Evolutionary conservation across 2,113 vertebrate species (phyloP).

Genomic region (Plecturocebus donacophilus): DNA sequence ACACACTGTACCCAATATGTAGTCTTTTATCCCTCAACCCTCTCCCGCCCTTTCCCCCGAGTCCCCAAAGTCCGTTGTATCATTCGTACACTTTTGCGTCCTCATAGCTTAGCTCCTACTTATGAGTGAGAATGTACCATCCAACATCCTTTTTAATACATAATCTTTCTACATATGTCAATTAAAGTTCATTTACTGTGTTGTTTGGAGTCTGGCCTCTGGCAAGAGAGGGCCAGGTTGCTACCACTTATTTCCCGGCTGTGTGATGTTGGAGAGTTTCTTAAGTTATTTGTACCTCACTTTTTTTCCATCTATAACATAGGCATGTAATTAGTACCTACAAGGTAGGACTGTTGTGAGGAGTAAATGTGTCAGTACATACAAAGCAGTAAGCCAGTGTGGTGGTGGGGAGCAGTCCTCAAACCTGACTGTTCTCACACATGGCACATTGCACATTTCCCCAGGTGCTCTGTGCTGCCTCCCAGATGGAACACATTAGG

Average conservation of each 20-base stretch:
- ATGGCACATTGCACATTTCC: rapidly evolving
- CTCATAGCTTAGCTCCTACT: too few relatives aligned
- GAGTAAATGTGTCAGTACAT: rapidly evolving
- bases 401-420: rapidly evolving
- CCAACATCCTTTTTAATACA: not conserved
- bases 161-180: not conserved
- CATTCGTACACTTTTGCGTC: too few relatives aligned
- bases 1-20: too few relatives aligned
- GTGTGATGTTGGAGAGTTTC: not conserved
- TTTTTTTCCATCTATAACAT: not conserved
- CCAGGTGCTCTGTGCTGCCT: not conserved
- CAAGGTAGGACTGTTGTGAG: not conserved
- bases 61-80: too few relatives aligned
- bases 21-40: too few relatives aligned
- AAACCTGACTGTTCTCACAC: too few relatives aligned
- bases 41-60: too few relatives aligned
- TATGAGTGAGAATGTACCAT: too few relatives aligned
- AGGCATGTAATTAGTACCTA: not conserved
- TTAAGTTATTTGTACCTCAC: not conserved
- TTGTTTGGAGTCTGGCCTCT: not conserved
- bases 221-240: not conserved
- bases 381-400: not conserved
- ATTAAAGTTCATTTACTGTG: not conserved
- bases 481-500: rapidly evolving
- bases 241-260: not conserved